phyloP scores from a whole-genome alignment of 2,888 invertebrate genomes.

The Pachymerium ferrugineum region DNA sequence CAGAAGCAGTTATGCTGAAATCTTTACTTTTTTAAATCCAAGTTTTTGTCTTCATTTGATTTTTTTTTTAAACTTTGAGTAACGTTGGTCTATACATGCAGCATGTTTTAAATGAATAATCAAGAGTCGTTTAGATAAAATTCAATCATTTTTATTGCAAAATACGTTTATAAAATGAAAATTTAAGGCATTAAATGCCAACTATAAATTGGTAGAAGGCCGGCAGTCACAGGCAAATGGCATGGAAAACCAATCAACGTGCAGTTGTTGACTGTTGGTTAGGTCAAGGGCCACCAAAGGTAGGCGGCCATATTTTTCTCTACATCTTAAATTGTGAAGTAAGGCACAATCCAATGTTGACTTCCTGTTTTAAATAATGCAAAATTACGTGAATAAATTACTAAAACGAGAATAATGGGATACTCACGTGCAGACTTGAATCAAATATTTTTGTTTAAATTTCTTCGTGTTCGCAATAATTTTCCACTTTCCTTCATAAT shows the following conservation, averaged over 20 bases:
- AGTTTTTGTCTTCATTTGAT: too few relatives aligned
- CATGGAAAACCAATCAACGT: constrained; percentile 11
- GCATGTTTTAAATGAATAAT: too few relatives aligned
- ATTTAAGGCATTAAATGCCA: background rate
- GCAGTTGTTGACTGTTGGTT: background rate
- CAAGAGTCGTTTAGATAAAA: too few relatives aligned
- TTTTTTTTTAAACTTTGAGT: too few relatives aligned
- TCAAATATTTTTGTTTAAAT: constrained; percentile 11
- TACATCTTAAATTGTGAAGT: background rate
- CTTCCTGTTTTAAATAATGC: background rate
- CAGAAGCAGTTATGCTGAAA: too few relatives aligned
- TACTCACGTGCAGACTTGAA: background rate
- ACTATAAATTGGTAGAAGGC: background rate
- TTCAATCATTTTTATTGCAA: too few relatives aligned
- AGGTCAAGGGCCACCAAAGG: constrained; percentile 20
- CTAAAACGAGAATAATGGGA: too few relatives aligned
- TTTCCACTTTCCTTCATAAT: constrained; percentile 14
- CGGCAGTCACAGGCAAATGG: background rate
- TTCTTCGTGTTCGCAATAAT: constrained; percentile 9
- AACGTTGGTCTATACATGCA: too few relatives aligned
- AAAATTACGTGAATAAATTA: too few relatives aligned
- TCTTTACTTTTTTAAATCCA: too few relatives aligned
- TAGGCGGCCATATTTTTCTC: background rate
- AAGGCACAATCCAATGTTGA: background rate
- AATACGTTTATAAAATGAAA: too few relatives aligned